phyloP scores from a whole-genome alignment of 2,797 vertebrate species.

The Malacoraja senta region DNA sequence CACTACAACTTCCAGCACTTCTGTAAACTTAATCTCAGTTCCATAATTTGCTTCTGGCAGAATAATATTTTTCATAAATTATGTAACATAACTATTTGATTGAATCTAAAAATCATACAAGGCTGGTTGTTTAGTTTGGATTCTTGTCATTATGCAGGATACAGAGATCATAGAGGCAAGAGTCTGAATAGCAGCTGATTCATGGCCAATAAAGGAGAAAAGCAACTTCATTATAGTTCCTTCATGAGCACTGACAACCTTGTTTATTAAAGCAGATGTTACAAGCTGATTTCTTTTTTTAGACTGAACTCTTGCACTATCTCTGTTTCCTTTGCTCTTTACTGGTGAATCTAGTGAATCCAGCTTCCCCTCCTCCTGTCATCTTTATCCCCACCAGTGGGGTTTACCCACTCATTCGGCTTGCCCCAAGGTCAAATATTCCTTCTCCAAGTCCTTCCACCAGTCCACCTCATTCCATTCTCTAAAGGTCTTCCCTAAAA shows the following conservation, averaged over 20 bases:
- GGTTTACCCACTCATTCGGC: not conserved
- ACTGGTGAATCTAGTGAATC: not conserved
- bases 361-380: no score
- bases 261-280: constrained; percentile 35
- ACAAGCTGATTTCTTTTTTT: not conserved
- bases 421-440: not conserved
- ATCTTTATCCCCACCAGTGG: not conserved
- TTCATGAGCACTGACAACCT: constrained; percentile 12
- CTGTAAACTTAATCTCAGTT: not conserved
- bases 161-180: constrained; percentile 31
- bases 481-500: not conserved
- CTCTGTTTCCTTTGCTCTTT: not conserved
- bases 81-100: constrained; percentile 1
- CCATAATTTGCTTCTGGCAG: constrained; percentile 17
- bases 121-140: constrained; percentile 29
- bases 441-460: not conserved
- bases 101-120: not conserved
- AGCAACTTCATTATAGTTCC: not conserved
- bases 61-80: constrained; percentile 36
- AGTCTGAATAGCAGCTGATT: constrained; percentile 2
- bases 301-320: constrained; percentile 35
- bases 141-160: not conserved
- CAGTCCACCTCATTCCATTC: not conserved
- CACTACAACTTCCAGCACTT: not conserved
- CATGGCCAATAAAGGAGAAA: constrained; percentile 14